Percentiles rank a stretch among this genome's conserved stretches.
Conservation (phyloP, 2,797 vertebrate genomes). For the Gambelia wislizenii region DNA sequence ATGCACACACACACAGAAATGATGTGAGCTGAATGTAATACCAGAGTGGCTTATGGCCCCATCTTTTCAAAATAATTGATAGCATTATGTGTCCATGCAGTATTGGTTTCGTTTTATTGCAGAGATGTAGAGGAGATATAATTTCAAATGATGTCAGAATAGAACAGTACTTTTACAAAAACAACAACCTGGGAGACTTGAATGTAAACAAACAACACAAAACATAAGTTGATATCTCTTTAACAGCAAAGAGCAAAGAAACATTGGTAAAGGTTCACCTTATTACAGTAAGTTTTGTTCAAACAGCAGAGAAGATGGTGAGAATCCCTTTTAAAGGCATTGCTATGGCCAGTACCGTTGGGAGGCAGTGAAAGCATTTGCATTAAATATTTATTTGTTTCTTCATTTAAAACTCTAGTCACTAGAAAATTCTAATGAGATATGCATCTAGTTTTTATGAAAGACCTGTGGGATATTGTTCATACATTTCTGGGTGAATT, state of each 20-base stretch:
- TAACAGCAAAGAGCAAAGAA: constrained; percentile 41
- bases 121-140: constrained; percentile 21
- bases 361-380: constrained; percentile 65
- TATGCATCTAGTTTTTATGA: constrained; percentile 39
- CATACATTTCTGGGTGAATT: constrained; percentile 24
- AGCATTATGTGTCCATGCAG: background rate
- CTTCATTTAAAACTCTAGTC: constrained; percentile 62
- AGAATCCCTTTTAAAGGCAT: constrained; percentile 43
- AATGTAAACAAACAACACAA: constrained; percentile 13
- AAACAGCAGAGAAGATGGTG: constrained; percentile 37
- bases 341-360: constrained; percentile 44
- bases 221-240: constrained; percentile 22
- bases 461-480: constrained; percentile 38
- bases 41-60: background rate
- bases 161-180: constrained; percentile 25
- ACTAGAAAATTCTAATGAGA: constrained; percentile 52
- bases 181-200: background rate
- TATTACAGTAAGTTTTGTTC: constrained; percentile 43
- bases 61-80: constrained; percentile 15
- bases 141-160: constrained; percentile 15
- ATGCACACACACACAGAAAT: background rate
- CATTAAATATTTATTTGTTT: constrained; percentile 71
- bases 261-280: constrained; percentile 31
- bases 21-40: background rate
- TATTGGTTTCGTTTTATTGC: background rate